These are phyloP conservation scores for Cyclopterus lumpus DNA, from an alignment of 2,797 vertebrate species.

Conservation along the genomic window DNA sequence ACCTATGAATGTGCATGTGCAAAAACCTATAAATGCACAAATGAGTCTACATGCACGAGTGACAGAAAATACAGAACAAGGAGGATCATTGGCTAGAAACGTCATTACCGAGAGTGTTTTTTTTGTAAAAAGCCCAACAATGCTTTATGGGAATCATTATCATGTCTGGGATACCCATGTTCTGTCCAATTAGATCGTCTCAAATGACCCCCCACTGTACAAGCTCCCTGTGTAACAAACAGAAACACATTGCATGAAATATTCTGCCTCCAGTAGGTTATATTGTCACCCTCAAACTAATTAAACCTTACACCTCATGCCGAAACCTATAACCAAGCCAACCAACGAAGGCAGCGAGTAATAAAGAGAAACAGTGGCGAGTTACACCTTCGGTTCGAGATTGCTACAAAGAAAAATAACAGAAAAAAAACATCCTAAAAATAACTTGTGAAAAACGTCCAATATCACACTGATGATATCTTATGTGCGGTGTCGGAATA, in stretches of 20 bases:
- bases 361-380: too few relatives aligned
- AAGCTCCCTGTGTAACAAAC: background rate
- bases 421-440: background rate
- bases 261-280: background rate
- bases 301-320: background rate
- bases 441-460: background rate
- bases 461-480: conserved; percentile 3
- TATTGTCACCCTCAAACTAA: background rate
- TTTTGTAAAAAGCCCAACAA: background rate
- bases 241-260: background rate
- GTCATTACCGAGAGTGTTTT: background rate
- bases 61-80: background rate
- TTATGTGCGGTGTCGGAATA: background rate
- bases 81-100: background rate
- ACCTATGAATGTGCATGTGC: background rate
- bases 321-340: too few relatives aligned
- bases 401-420: background rate
- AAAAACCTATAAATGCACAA: background rate
- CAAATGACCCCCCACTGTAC: background rate
- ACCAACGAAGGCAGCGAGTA: too few relatives aligned
- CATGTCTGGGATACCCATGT: background rate
- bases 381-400: too few relatives aligned
- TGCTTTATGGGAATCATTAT: background rate
- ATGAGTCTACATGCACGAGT: background rate
- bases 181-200: background rate